Percentiles rank a stretch among this genome's conserved stretches.
Conservation (phyloP, 1,140 invertebrate species). For the Cydia amplana region DNA sequence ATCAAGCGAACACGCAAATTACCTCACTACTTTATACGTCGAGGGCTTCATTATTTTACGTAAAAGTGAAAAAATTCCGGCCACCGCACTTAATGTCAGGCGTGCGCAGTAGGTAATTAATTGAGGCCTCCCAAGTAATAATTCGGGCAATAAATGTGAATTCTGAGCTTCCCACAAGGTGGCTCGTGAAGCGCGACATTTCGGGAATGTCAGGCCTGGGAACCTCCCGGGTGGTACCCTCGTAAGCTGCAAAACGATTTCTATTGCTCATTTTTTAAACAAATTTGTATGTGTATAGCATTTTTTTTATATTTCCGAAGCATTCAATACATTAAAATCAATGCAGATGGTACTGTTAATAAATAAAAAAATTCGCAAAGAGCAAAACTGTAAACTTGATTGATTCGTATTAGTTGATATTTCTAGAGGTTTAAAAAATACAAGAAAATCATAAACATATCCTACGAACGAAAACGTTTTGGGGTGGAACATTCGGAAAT, state of each 20-base stretch:
- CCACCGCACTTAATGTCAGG: slow-evolving; percentile 51
- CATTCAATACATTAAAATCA: too few relatives aligned
- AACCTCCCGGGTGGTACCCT: slow-evolving; percentile 8
- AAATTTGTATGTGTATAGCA: background rate
- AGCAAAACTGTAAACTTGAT: too few relatives aligned
- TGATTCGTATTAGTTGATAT: too few relatives aligned
- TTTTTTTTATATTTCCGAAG: too few relatives aligned
- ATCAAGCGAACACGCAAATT: slow-evolving; percentile 44
- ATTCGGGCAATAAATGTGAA: slow-evolving; percentile 59
- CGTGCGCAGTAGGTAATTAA: slow-evolving; percentile 59
- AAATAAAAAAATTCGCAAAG: too few relatives aligned
- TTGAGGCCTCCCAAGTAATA: slow-evolving; percentile 63
- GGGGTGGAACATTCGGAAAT: too few relatives aligned
- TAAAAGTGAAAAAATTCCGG: slow-evolving; percentile 56
- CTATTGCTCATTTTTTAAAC: background rate
- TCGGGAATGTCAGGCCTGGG: slow-evolving; percentile 33
- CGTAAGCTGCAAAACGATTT: background rate
- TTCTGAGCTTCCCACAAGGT: slow-evolving; percentile 54
- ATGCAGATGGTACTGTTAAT: too few relatives aligned
- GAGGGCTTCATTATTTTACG: slow-evolving; percentile 44
- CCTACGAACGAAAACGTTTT: too few relatives aligned
- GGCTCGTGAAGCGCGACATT: slow-evolving; percentile 40
- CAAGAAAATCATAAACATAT: too few relatives aligned
- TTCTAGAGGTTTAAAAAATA: too few relatives aligned
- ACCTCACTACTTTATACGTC: slow-evolving; percentile 46